Percentiles rank a stretch among this genome's conserved stretches.
phyloP scores from a whole-genome alignment of 2,888 invertebrate species.

The Abrostola triplasia region DNA sequence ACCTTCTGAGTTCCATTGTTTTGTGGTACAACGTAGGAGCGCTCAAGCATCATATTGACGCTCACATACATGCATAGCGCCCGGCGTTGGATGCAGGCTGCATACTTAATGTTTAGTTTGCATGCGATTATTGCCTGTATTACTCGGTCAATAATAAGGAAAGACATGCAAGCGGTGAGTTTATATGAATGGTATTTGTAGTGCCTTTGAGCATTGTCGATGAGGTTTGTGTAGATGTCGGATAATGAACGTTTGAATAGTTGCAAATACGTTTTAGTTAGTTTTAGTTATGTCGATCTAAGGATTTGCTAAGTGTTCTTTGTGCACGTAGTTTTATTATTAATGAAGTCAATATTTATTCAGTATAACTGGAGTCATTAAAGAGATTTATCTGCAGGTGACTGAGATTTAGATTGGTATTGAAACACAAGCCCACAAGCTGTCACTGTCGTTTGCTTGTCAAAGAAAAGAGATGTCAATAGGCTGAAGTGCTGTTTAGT shows the following conservation, averaged over 20 bases:
- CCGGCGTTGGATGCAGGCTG: constrained; percentile 52
- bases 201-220: neutral
- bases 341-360: neutral
- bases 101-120: constrained; percentile 65
- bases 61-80: constrained; percentile 29
- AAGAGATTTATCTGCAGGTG: no score
- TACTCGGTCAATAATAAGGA: constrained; percentile 48
- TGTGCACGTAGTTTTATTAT: neutral
- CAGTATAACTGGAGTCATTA: no score
- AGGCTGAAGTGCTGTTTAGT: no score
- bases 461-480: no score
- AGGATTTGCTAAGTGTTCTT: no score
- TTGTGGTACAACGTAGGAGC: constrained; percentile 18
- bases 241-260: neutral
- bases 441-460: no score
- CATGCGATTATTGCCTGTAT: constrained; percentile 64
- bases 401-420: no score
- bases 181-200: constrained; percentile 37
- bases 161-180: constrained; percentile 51
- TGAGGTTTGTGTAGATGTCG: neutral
- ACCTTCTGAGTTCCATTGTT: constrained; percentile 17
- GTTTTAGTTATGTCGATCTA: no score
- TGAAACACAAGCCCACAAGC: no score
- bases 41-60: constrained; percentile 25
- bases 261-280: no score